A percentile compares a stretch with the other conserved stretches of the same genome.
Conservation (phyloP, 2,888 invertebrate genomes). For the Tenodera sinensis region DNA sequence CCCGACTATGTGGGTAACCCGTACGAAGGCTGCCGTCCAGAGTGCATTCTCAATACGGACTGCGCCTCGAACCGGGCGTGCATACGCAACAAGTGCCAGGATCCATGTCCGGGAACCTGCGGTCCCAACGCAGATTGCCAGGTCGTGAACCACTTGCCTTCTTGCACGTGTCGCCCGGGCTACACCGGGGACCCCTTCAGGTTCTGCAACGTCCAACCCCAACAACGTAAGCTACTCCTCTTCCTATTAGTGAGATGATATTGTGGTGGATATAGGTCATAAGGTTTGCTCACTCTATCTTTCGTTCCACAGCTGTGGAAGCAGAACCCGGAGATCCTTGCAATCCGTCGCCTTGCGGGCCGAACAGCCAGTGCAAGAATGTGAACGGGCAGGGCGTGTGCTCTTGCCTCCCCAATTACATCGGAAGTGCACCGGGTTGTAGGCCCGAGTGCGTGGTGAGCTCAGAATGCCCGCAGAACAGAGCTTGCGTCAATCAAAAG, state of each 20-base stretch:
- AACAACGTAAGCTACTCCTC: conserved; percentile 50
- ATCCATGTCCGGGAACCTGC: conserved; percentile 77
- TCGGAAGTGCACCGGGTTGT: conserved; percentile 51
- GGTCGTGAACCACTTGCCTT: conserved; percentile 67
- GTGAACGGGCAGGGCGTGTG: conserved; percentile 49
- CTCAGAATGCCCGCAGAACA: conserved; percentile 49
- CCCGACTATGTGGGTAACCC: conserved; percentile 61
- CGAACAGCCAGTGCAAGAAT: conserved; percentile 49
- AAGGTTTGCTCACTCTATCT: conserved; percentile 29
- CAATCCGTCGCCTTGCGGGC: conserved; percentile 52
- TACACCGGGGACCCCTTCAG: conserved; percentile 74
- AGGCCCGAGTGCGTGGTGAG: conserved; percentile 47
- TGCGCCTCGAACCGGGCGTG: conserved; percentile 69
- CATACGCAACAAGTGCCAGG: conserved; percentile 66
- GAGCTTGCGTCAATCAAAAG: conserved; percentile 72
- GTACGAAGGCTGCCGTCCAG: conserved; percentile 50
- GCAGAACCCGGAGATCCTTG: conserved; percentile 73
- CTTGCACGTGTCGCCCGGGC: conserved; percentile 63
- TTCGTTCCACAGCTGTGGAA: conserved; percentile 45
- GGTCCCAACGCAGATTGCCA: conserved; percentile 70
- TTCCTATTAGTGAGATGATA: background rate
- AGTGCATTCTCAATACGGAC: conserved; percentile 68
- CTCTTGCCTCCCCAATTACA: conserved; percentile 48
- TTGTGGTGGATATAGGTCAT: background rate
- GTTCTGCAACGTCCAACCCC: conserved; percentile 51